Percentiles rank a stretch among this genome's conserved stretches.
phyloP scores from a whole-genome alignment of 2,888 invertebrate genomes.

The Quadriops clusia region DNA sequence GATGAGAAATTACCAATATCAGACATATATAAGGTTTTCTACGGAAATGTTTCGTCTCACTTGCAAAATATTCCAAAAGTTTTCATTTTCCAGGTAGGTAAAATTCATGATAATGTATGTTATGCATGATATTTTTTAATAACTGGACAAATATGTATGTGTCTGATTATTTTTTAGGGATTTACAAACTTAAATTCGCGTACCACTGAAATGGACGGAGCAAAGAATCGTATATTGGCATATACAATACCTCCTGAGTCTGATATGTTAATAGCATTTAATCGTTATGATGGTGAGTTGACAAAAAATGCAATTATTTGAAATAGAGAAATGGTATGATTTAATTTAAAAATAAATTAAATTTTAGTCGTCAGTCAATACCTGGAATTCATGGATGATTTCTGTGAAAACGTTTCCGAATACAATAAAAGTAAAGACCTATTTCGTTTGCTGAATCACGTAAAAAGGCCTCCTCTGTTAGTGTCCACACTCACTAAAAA shows the following conservation, averaged over 20 bases:
- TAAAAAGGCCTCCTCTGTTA: slow-evolving; percentile 20
- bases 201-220: too few species aligned
- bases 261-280: slow-evolving; percentile 20
- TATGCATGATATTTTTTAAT: slow-evolving; percentile 3
- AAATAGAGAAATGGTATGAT: slow-evolving; percentile 5
- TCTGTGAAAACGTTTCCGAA: slow-evolving; percentile 22
- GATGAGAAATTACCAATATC: slow-evolving; percentile 10
- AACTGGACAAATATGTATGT: slow-evolving; percentile 3
- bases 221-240: slow-evolving; percentile 1
- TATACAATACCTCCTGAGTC: slow-evolving; percentile 21
- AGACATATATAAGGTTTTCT: slow-evolving; percentile 25
- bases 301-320: slow-evolving; percentile 4
- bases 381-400: slow-evolving; percentile 20
- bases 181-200: too few species aligned
- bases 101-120: slow-evolving; percentile 1
- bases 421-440: slow-evolving; percentile 25
- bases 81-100: slow-evolving; percentile 28
- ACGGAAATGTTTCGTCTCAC: slow-evolving; percentile 23
- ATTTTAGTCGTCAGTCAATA: too few species aligned
- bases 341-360: too few species aligned
- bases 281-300: slow-evolving; percentile 13
- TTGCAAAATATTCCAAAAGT: slow-evolving; percentile 30
- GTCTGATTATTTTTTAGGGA: too few species aligned
- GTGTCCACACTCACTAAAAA: slow-evolving; percentile 30
- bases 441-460: slow-evolving; percentile 18